These are phyloP conservation scores for Alosa sapidissima DNA, from an alignment of 2,797 vertebrate species.

Conservation along the genomic window DNA sequence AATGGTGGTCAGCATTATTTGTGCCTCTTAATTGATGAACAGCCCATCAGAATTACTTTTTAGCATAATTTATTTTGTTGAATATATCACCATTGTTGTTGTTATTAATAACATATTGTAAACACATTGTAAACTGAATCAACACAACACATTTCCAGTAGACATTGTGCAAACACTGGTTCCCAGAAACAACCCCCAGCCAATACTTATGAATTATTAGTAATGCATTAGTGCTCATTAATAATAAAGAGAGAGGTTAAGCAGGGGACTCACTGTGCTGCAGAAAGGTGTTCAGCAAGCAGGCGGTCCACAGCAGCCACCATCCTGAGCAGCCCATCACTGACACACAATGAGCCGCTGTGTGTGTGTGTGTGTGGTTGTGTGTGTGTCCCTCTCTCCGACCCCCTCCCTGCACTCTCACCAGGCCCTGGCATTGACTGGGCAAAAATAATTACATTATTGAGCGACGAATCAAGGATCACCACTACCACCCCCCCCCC, in stretches of 20 bases:
- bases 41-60: background rate
- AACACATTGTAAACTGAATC: background rate
- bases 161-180: background rate
- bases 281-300: slow-evolving; percentile 38
- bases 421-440: slow-evolving; percentile 46
- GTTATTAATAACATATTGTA: background rate
- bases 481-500: slow-evolving; percentile 33
- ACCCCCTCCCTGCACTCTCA: background rate
- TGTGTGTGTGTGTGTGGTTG: slow-evolving; percentile 27
- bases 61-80: background rate
- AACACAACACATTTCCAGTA: background rate
- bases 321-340: slow-evolving; percentile 51
- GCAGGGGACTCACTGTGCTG: slow-evolving; percentile 45
- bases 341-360: slow-evolving; percentile 30
- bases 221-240: background rate
- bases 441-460: slow-evolving; percentile 70
- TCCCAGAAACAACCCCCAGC: background rate
- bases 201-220: background rate
- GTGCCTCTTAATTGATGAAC: background rate
- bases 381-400: background rate
- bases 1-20: background rate
- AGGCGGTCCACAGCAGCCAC: slow-evolving; percentile 42
- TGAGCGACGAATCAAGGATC: slow-evolving; percentile 50
- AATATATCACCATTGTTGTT: background rate
- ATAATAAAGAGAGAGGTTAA: background rate